A percentile compares a stretch with the other conserved stretches of the same genome.
Conservation (phyloP, 2,113 vertebrate genomes). For the Trichechus manatus region DNA sequence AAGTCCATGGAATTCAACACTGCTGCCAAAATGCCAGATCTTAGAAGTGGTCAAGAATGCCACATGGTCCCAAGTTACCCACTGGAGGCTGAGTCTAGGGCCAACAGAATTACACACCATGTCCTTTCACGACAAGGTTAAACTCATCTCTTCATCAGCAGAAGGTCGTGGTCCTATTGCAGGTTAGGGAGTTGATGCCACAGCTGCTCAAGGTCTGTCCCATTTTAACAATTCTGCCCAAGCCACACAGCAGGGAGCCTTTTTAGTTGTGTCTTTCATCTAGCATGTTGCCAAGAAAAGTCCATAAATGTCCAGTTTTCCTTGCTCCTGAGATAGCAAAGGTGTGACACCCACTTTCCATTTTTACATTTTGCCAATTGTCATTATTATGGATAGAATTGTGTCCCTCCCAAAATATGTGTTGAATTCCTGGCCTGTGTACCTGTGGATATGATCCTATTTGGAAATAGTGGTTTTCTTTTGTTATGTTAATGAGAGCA, state of each 20-base stretch:
- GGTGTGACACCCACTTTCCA: neutral
- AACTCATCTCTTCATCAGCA: neutral
- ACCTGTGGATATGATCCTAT: neutral
- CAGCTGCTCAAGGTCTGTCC: neutral
- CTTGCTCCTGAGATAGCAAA: slow-evolving; percentile 14
- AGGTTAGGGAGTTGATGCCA: neutral
- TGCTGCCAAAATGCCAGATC: slow-evolving; percentile 46
- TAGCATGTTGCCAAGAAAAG: neutral
- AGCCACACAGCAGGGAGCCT: neutral
- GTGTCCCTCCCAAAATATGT: neutral
- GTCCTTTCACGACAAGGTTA: neutral
- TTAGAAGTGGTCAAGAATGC: slow-evolving; percentile 47
- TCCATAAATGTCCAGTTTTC: neutral
- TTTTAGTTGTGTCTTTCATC: neutral
- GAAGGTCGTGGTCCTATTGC: neutral
- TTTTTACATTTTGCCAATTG: neutral
- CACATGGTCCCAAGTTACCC: neutral
- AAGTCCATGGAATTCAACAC: slow-evolving; percentile 55
- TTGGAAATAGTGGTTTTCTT: neutral
- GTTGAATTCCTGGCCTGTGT: neutral
- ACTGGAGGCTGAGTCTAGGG: neutral
- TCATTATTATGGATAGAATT: neutral
- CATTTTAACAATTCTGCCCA: neutral
- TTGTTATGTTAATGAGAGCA: neutral
- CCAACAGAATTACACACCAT: neutral